Evolutionary conservation across 2,113 vertebrate genomes (phyloP), one percentile per base, ranked within the genome.

Genomic region (Columba janthina): DNA sequence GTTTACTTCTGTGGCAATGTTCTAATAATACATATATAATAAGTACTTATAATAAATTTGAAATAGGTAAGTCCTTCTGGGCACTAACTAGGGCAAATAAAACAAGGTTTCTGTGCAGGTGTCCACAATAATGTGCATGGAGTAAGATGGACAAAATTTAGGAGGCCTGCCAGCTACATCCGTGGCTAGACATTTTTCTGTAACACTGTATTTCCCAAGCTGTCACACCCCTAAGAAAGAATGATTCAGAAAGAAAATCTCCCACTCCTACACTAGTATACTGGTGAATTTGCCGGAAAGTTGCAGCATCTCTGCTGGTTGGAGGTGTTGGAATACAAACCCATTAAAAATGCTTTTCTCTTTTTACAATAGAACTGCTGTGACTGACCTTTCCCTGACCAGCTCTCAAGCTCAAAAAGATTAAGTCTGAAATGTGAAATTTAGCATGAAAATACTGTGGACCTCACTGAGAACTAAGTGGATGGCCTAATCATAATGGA

Each of bases 361-460:
- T 1, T 56, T 93, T 88, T 70, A 66, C 22, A 51, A 16, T 12
- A 48, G 20, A 83, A 44, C 69, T 74, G 4, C 42, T 80, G 15
- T n/a, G 32, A 36, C 26, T 86, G 82, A 67, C 88, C 48, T 88
- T 88, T 81, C 48, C 51, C 36, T 75, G 48, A 71, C 67, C 53
- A 84, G 32, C 19, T 42, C 40, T 34, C 38, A 34, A 77, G 36
- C 21, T 56, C 48, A 22, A 83, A 70, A 83, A 74, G 10, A 90
- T 80, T 70, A 56, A 50, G 20, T 62, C 3, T 88, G 51, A 94
- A 91, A 83, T 60, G 42, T 83, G 81, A 88, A 90, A 93, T 96
- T 95, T 90, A 83, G 32, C 75, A 78, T 88, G 79, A 94, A 97
- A 94, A 67, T 70, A 32, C 28, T 34, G 28, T 70, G 42, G 74